Evolutionary conservation across 2,888 invertebrate species (phyloP).

Genomic region (Acanthacorydalis orientalis): DNA sequence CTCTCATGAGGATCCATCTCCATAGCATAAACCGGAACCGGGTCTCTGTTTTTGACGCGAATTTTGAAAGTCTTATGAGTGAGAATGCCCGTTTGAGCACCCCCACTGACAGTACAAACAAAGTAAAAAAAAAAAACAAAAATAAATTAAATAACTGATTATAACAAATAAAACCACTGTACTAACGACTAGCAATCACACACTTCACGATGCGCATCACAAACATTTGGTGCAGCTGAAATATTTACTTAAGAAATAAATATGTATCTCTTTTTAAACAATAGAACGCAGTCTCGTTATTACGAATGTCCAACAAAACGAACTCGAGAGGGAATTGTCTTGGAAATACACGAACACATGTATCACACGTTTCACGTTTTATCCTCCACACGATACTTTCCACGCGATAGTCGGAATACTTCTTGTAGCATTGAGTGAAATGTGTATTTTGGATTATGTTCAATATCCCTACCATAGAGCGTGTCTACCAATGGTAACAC

Average conservation of each 20-base stretch:
- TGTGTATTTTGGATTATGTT: not conserved
- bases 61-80: slow-evolving; percentile 42
- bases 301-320: no score
- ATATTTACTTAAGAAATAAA: no score
- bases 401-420: not conserved
- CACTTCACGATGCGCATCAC: no score
- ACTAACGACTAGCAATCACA: no score
- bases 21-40: slow-evolving; percentile 74
- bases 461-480: not conserved
- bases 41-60: slow-evolving; percentile 78
- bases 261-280: no score
- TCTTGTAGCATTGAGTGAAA: not conserved
- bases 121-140: slow-evolving; percentile 10
- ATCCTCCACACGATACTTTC: not conserved
- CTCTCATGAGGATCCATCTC: slow-evolving; percentile 41
- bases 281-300: no score
- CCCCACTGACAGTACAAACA: slow-evolving; percentile 17
- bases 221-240: no score
- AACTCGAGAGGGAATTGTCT: no score
- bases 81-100: slow-evolving; percentile 23
- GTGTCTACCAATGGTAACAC: not conserved
- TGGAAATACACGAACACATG: no score
- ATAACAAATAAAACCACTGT: slow-evolving; percentile 2
- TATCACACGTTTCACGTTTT: no score
- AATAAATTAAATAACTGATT: slow-evolving; percentile 8